Conservation (phyloP, 2,113 vertebrate genomes). For the Catharus fuscescens region DNA sequence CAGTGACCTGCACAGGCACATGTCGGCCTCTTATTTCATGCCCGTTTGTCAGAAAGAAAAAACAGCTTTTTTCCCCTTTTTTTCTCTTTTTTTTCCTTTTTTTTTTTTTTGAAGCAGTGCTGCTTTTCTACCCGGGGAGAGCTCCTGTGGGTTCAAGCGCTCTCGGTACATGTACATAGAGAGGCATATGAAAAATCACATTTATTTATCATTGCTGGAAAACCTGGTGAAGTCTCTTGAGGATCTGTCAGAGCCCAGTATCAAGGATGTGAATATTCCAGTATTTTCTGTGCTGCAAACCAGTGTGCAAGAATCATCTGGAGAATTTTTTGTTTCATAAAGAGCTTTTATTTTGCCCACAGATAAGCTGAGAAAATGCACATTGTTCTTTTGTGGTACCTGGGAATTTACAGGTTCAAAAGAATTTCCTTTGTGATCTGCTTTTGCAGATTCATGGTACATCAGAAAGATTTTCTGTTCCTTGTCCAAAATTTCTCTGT, state of each 20-base stretch:
- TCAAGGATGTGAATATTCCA: neutral
- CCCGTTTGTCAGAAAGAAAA: conserved; percentile 80
- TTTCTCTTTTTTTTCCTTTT: neutral
- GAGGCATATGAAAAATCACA: neutral
- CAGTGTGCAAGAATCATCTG: neutral
- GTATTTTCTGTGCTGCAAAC: neutral
- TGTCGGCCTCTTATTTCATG: conserved; percentile 82
- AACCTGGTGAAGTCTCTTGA: neutral
- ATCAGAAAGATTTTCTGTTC: neutral
- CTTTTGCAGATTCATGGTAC: neutral
- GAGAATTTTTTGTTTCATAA: neutral
- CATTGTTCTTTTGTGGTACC: neutral
- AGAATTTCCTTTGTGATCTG: neutral
- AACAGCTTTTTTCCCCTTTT: conserved; percentile 37
- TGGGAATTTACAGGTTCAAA: neutral
- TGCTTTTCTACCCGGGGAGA: neutral
- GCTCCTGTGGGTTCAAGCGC: neutral
- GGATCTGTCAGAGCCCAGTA: neutral
- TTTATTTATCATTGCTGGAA: neutral
- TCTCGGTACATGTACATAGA: neutral
- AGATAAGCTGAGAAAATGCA: neutral
- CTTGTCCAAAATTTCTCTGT: neutral
- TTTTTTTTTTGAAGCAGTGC: neutral
- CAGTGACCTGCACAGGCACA: conserved; percentile 79
- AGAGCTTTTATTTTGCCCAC: neutral